A percentile compares a stretch with the other conserved stretches of the same genome.
Conservation (phyloP, 2,797 vertebrate genomes). For the Enteromius thamalakanensis region DNA sequence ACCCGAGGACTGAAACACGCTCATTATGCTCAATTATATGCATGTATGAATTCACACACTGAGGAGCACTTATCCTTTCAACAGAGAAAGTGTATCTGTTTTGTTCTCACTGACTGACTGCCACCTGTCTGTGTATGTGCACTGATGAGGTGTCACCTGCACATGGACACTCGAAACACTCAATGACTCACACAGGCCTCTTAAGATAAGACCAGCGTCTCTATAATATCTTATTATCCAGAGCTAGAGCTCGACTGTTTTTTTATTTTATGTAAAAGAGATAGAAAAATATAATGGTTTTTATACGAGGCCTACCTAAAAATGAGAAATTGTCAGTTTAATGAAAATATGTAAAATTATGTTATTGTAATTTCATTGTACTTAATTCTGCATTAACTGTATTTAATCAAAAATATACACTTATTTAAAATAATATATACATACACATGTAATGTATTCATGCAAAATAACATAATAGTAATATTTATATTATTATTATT, state of each 20-base stretch:
- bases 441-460: background rate
- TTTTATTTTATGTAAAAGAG: background rate
- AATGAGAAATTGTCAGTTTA: background rate
- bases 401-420: too few species aligned
- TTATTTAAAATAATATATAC: too few species aligned
- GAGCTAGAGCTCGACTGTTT: background rate
- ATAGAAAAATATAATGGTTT: background rate
- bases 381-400: too few species aligned
- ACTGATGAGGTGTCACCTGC: conserved; percentile 32
- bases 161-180: conserved; percentile 42
- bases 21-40: conserved; percentile 18
- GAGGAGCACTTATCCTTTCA: background rate
- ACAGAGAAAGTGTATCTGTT: background rate
- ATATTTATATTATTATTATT: too few species aligned
- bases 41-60: conserved; percentile 6
- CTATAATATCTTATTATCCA: background rate
- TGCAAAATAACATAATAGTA: too few species aligned
- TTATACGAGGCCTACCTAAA: background rate
- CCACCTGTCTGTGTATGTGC: conserved; percentile 24
- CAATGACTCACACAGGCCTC: conserved; percentile 2
- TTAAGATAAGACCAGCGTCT: background rate
- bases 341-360: too few species aligned
- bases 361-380: too few species aligned
- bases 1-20: background rate
- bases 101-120: conserved; percentile 5